Evolutionary conservation across 1,140 invertebrate genomes (phyloP).

Genomic region (Drosophila erecta): DNA sequence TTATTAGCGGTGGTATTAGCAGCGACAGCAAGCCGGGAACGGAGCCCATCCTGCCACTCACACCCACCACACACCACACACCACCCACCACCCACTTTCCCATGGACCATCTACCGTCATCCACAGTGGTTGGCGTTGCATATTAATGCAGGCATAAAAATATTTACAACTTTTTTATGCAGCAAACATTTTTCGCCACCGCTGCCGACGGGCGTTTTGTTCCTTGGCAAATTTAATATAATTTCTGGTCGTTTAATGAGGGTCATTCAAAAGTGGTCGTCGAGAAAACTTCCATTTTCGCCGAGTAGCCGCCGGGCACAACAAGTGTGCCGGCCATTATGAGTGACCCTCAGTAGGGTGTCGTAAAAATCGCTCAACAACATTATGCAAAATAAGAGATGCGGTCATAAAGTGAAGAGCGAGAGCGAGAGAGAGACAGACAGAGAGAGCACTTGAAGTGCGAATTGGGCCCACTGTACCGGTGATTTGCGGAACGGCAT

Average conservation of each 20-base stretch:
- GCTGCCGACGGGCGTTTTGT: slow-evolving; percentile 13
- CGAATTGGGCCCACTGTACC: slow-evolving; percentile 52
- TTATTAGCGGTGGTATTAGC: slow-evolving; percentile 83
- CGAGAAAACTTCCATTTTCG: slow-evolving; percentile 21
- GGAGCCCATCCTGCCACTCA: slow-evolving; percentile 6
- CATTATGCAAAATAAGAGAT: slow-evolving; percentile 69
- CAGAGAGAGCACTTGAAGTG: background rate
- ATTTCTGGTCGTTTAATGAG: slow-evolving; percentile 81
- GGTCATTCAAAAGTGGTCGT: slow-evolving; percentile 70
- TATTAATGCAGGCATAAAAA: slow-evolving; percentile 83
- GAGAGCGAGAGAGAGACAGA: too few relatives aligned
- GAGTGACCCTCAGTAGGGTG: slow-evolving; percentile 39
- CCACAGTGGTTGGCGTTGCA: slow-evolving; percentile 77
- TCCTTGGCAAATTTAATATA: slow-evolving; percentile 76
- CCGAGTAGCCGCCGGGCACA: slow-evolving; percentile 52
- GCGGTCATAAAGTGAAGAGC: slow-evolving; percentile 48
- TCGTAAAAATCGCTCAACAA: slow-evolving; percentile 72
- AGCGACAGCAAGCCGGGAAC: slow-evolving; percentile 51
- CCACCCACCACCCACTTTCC: slow-evolving; percentile 5
- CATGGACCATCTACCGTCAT: slow-evolving; percentile 1
- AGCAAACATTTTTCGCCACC: slow-evolving; percentile 31
- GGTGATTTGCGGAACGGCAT: slow-evolving; percentile 31
- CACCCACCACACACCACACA: slow-evolving; percentile 2
- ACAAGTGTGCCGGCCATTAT: slow-evolving; percentile 71
- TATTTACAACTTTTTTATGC: slow-evolving; percentile 83